These are phyloP conservation scores for Idaea dimidiata DNA, from an alignment of 2,888 invertebrate species.

Conservation along the genomic window DNA sequence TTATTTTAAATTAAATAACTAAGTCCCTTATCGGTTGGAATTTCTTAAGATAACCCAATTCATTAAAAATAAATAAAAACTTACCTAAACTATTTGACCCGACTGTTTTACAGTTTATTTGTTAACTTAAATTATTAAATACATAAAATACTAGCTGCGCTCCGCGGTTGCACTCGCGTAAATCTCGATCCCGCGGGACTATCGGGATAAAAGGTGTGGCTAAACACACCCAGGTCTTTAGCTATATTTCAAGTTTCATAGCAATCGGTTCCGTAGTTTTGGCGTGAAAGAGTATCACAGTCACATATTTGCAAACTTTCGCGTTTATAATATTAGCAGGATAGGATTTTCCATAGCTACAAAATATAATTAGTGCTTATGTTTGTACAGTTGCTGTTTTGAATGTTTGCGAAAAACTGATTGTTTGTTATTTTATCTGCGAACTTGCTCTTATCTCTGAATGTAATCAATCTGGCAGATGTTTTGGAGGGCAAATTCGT, in stretches of 20 bases:
- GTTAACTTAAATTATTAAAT: not conserved
- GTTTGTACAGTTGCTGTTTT: not conserved
- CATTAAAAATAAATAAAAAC: not conserved
- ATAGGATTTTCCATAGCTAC: not conserved
- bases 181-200: no score
- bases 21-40: slow-evolving; percentile 6
- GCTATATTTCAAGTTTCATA: no score
- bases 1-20: slow-evolving; percentile 6
- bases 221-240: no score
- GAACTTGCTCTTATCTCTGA: slow-evolving; percentile 25
- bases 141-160: not conserved
- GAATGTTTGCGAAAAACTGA: not conserved
- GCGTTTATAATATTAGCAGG: no score
- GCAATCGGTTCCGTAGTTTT: no score
- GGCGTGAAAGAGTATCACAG: no score
- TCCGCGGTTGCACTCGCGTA: no score
- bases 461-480: slow-evolving; percentile 36
- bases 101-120: not conserved
- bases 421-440: slow-evolving; percentile 26
- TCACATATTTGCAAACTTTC: no score
- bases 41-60: slow-evolving; percentile 19
- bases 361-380: not conserved
- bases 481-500: slow-evolving; percentile 18
- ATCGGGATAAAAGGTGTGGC: no score
- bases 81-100: not conserved